Conservation (phyloP, 23 tunicate genomes). For the Halocynthia aurantium region DNA sequence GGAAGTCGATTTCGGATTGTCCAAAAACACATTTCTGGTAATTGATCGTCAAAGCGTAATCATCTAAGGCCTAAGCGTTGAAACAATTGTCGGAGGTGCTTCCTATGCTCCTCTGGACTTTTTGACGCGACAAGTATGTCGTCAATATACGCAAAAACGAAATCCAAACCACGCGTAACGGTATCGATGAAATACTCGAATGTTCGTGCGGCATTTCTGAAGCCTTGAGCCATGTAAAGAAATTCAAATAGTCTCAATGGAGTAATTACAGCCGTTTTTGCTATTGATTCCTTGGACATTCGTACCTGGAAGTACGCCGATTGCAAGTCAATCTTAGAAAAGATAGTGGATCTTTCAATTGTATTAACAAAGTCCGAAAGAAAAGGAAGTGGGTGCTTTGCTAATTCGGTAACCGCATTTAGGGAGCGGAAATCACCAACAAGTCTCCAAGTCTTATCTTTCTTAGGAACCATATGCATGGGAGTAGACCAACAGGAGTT, state of each 20-base stretch:
- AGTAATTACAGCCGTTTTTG: slow-evolving; percentile 1
- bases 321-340: too few relatives aligned
- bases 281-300: neutral
- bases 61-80: too few relatives aligned
- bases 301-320: too few relatives aligned
- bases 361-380: neutral
- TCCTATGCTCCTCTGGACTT: too few relatives aligned
- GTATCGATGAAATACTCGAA: too few relatives aligned
- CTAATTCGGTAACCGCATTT: neutral
- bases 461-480: neutral
- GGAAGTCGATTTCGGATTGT: neutral
- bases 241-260: neutral
- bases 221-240: neutral
- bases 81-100: too few relatives aligned
- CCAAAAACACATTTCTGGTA: slow-evolving; percentile 9
- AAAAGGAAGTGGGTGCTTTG: neutral
- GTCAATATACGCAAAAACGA: too few relatives aligned
- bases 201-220: neutral
- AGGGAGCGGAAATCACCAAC: neutral
- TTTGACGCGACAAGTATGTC: too few relatives aligned
- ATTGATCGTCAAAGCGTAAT: neutral
- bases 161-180: too few relatives aligned
- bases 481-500: neutral
- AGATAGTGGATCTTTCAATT: neutral
- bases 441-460: neutral